Evolutionary conservation across 2,888 invertebrate species (phyloP).

Genomic region (Drosophila mimica): DNA sequence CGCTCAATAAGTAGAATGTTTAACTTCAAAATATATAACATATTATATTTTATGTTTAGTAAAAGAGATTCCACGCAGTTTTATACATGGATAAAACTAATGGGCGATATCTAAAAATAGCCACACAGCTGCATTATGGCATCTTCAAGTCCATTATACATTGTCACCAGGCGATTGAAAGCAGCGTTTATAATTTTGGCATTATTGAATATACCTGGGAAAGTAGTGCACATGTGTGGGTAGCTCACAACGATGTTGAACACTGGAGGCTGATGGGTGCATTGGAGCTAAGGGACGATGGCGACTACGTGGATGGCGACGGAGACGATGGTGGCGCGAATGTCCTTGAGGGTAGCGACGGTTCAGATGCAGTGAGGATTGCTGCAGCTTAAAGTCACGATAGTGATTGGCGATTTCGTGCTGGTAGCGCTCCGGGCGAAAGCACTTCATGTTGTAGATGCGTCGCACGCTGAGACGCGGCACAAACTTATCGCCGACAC

Average conservation of each 20-base stretch:
- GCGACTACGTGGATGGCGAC: conserved; percentile 30
- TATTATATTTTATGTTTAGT: background rate
- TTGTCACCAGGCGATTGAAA: background rate
- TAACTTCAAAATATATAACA: background rate
- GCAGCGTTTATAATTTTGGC: background rate
- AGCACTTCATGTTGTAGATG: conserved; percentile 66
- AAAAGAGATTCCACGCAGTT: background rate
- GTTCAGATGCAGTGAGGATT: conserved; percentile 27
- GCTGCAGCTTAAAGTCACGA: conserved; percentile 78
- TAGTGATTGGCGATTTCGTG: conserved; percentile 84
- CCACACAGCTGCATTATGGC: background rate
- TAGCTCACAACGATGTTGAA: conserved; percentile 67
- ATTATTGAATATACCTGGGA: conserved; percentile 68
- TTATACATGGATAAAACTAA: background rate
- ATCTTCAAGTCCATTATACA: background rate
- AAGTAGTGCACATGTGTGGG: conserved; percentile 75
- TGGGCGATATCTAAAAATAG: background rate
- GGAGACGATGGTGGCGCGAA: conserved; percentile 27
- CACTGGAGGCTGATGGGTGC: conserved; percentile 29
- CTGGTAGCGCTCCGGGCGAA: conserved; percentile 62
- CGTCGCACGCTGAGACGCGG: conserved; percentile 70
- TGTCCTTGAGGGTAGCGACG: conserved; percentile 40
- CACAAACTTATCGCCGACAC: conserved; percentile 46
- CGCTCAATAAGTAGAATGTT: background rate
- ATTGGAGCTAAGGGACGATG: conserved; percentile 39